Conservation (phyloP, 2,888 invertebrate species). For the Chaitophorus viminalis region DNA sequence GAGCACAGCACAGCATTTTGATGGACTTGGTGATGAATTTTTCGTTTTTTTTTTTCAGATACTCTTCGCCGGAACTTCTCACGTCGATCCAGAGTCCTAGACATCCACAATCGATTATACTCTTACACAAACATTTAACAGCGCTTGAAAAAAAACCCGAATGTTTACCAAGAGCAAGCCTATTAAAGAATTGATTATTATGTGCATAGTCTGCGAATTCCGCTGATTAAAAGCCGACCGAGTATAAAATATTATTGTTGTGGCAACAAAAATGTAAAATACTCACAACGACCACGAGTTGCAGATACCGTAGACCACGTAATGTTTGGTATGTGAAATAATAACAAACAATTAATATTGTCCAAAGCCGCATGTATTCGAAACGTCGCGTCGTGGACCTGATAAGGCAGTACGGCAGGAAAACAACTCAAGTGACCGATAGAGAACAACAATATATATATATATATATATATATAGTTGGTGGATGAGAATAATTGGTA, state of each 20-base stretch:
- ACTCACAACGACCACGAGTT: background rate
- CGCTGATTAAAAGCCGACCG: constrained; percentile 10
- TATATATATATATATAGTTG: too few relatives aligned
- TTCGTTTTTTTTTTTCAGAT: too few relatives aligned
- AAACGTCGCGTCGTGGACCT: too few relatives aligned
- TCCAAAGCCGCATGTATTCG: background rate
- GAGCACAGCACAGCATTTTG: too few relatives aligned
- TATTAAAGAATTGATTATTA: background rate
- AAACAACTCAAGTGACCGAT: too few relatives aligned
- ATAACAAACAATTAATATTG: background rate
- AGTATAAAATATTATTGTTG: background rate
- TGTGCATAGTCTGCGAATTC: constrained; percentile 12
- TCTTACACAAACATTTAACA: background rate
- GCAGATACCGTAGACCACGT: background rate
- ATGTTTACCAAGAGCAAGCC: background rate
- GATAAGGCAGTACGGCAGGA: too few relatives aligned
- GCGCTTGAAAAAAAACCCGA: too few relatives aligned
- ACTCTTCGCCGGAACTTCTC: too few relatives aligned
- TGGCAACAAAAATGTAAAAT: background rate
- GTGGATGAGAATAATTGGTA: background rate
- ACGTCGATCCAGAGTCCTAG: background rate
- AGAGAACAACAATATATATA: too few relatives aligned
- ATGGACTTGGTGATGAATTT: too few relatives aligned
- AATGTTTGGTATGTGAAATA: background rate
- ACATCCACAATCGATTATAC: background rate